phyloP scores from a whole-genome alignment of 2,113 vertebrate genomes.

The Sterrhoptilus dennistouni region DNA sequence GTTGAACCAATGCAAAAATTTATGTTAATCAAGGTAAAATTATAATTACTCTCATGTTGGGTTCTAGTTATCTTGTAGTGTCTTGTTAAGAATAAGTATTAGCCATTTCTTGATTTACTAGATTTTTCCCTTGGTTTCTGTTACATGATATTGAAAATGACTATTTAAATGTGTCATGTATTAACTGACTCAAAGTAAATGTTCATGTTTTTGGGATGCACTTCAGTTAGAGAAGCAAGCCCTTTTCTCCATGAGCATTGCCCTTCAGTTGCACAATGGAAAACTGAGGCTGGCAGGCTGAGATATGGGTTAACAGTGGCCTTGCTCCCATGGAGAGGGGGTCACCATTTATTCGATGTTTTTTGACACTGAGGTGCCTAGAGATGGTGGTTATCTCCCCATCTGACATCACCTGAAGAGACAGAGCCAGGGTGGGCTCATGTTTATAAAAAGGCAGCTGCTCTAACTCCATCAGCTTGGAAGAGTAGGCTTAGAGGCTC shows the following conservation, averaged over 20 bases:
- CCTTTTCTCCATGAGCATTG: background rate
- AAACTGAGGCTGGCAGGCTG: background rate
- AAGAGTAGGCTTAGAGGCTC: background rate
- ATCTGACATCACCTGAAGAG: background rate
- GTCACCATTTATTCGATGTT: background rate
- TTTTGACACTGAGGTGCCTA: background rate
- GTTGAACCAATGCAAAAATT: constrained; percentile 98
- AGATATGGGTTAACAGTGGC: background rate
- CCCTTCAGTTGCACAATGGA: background rate
- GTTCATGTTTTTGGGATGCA: background rate
- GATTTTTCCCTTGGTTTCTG: background rate
- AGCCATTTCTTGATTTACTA: background rate
- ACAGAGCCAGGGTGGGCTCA: background rate
- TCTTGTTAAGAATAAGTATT: background rate
- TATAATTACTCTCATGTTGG: background rate
- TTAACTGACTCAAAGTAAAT: background rate
- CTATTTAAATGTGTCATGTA: background rate
- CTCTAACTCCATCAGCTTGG: background rate
- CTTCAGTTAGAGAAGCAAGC: background rate
- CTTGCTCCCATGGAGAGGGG: background rate
- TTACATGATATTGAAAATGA: background rate
- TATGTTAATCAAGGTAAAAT: constrained; percentile 95
- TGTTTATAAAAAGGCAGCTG: background rate
- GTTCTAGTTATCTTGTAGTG: background rate
- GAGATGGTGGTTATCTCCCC: background rate